phyloP scores from a whole-genome alignment of 2,888 invertebrate species.

The Oasisia sp. region DNA sequence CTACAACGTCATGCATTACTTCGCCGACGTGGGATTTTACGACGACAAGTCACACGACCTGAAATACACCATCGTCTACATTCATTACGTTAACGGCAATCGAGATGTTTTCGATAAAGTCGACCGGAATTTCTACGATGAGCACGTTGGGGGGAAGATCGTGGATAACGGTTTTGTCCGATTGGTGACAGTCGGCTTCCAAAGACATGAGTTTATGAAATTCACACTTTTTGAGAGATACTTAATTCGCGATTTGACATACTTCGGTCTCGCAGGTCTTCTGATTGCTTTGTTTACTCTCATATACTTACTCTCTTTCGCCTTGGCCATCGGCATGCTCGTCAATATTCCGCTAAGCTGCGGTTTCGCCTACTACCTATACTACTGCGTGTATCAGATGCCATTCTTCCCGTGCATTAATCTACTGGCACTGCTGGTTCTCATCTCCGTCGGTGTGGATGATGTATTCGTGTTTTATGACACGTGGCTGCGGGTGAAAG shows the following conservation, averaged over 20 bases:
- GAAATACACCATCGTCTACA: too few species aligned
- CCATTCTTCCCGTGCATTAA: conserved; percentile 40
- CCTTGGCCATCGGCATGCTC: conserved; percentile 34
- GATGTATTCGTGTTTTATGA: too few species aligned
- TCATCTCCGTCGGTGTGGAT: conserved; percentile 35
- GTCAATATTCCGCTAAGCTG: conserved; percentile 28
- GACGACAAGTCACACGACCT: conserved; percentile 1
- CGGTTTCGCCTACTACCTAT: background rate
- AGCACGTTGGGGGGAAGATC: too few species aligned
- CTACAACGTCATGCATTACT: too few species aligned
- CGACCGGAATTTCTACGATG: background rate
- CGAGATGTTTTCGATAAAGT: background rate
- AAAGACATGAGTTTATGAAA: too few species aligned
- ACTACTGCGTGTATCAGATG: conserved; percentile 74
- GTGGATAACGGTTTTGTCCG: too few species aligned
- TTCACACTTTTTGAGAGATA: too few species aligned
- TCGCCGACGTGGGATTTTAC: conserved; percentile 77
- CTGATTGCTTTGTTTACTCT: background rate
- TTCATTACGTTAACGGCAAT: background rate
- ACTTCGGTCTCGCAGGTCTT: background rate
- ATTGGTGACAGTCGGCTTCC: too few species aligned
- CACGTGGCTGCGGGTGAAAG: conserved; percentile 37
- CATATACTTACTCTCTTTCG: conserved; percentile 34
- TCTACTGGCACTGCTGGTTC: conserved; percentile 33
- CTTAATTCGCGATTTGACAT: too few species aligned